These are phyloP conservation scores for Telmatochromis bifrenatus DNA, from an alignment of 2,113 vertebrate species.

Conservation along the genomic window DNA sequence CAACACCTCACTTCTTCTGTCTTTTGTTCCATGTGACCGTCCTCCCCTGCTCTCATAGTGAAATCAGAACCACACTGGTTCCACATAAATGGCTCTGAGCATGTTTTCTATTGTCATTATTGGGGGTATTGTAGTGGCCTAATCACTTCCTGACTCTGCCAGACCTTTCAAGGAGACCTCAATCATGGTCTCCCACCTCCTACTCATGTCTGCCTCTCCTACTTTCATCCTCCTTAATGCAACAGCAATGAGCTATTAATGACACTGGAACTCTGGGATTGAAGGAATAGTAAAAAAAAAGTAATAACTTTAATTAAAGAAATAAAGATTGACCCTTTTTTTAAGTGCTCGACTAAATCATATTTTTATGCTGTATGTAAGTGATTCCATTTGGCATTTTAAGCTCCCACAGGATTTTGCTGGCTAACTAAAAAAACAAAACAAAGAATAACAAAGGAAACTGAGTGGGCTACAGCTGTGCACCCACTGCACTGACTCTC, in stretches of 20 bases:
- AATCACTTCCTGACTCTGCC: slow-evolving; percentile 61
- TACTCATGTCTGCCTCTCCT: neutral
- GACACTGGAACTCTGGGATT: neutral
- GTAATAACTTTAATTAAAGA: neutral
- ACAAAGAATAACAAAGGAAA: neutral
- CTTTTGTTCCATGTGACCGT: slow-evolving; percentile 9
- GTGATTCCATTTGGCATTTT: neutral
- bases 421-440: neutral
- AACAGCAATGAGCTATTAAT: neutral
- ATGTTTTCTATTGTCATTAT: slow-evolving; percentile 63
- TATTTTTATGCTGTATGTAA: neutral
- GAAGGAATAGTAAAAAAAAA: neutral
- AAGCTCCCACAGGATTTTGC: neutral
- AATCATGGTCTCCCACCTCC: slow-evolving; percentile 10
- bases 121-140: slow-evolving; percentile 53
- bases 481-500: neutral
- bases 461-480: neutral
- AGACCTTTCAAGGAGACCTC: slow-evolving; percentile 27
- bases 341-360: neutral
- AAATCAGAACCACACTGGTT: slow-evolving; percentile 50
- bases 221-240: slow-evolving; percentile 13
- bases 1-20: neutral
- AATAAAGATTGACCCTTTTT: neutral
- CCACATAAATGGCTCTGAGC: slow-evolving; percentile 57
- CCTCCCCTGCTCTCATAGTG: neutral